A percentile compares a stretch with the other conserved stretches of the same genome.
Evolutionary conservation across 2,888 invertebrate species (phyloP).

Genomic region (Drosophila borborema): DNA sequence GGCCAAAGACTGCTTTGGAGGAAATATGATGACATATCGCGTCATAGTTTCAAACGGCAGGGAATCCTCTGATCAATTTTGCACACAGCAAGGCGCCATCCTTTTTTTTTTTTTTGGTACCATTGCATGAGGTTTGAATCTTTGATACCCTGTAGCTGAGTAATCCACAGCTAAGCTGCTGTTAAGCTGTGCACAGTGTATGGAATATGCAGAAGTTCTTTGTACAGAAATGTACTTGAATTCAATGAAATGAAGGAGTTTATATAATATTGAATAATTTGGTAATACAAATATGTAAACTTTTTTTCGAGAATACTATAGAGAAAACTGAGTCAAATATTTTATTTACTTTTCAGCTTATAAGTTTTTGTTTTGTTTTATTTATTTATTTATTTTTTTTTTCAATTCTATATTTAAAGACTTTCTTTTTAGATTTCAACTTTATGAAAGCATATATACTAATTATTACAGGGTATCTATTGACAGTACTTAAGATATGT

Average conservation of each 20-base stretch:
- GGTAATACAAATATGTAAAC: too few relatives aligned
- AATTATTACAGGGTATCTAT: constrained; percentile 8
- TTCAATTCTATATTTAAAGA: not conserved
- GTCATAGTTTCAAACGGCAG: constrained; percentile 86
- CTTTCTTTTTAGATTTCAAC: not conserved
- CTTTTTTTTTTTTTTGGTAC: constrained; percentile 63
- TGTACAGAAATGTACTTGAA: too few relatives aligned
- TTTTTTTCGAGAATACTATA: too few relatives aligned
- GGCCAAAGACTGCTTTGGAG: constrained; percentile 55
- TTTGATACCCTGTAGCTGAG: constrained; percentile 37
- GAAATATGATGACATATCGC: constrained; percentile 86
- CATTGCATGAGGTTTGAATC: constrained; percentile 45
- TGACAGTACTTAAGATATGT: not conserved
- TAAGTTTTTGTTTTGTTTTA: too few relatives aligned
- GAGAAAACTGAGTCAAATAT: too few relatives aligned
- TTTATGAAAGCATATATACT: not conserved
- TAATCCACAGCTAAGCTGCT: not conserved
- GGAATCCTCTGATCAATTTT: constrained; percentile 86
- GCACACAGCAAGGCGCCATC: constrained; percentile 85
- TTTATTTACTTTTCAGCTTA: too few relatives aligned
- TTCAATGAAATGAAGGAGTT: too few relatives aligned
- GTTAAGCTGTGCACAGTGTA: not conserved
- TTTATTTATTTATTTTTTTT: too few relatives aligned
- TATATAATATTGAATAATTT: too few relatives aligned
- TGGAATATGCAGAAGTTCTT: too few relatives aligned